phyloP scores from a whole-genome alignment of 1,140 invertebrate species.

The Aphis craccivora region DNA sequence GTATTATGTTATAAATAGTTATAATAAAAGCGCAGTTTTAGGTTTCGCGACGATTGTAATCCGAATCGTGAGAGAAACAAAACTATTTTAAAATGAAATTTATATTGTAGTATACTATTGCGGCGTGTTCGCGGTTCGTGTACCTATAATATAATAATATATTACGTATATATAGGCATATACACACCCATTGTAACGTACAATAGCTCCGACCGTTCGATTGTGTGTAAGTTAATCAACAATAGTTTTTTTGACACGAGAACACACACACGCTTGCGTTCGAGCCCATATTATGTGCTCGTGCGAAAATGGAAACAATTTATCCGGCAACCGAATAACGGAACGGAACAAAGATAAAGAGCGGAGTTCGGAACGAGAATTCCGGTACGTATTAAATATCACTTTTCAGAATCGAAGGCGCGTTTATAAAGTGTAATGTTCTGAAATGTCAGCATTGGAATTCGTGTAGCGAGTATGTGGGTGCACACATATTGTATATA shows the following conservation, averaged over 20 bases:
- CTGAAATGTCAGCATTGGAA: neutral
- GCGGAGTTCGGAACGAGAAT: neutral
- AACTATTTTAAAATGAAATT: neutral
- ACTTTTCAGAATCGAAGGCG: neutral
- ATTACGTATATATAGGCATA: neutral
- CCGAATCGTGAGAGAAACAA: neutral
- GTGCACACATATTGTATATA: neutral
- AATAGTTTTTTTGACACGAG: neutral
- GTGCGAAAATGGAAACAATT: slow-evolving; percentile 5
- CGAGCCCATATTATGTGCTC: neutral
- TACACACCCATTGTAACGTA: neutral
- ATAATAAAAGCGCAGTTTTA: neutral
- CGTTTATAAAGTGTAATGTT: slow-evolving; percentile 11
- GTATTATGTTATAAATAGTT: neutral
- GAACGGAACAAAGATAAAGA: slow-evolving; percentile 4
- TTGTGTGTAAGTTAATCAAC: slow-evolving; percentile 12
- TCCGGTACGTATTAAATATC: slow-evolving; percentile 15
- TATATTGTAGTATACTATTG: neutral
- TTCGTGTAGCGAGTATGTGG: neutral
- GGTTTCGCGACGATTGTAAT: neutral
- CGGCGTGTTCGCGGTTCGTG: too few relatives aligned
- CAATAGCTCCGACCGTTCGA: neutral
- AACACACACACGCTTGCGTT: neutral
- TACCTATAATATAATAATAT: neutral
- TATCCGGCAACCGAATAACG: neutral